Percentiles rank a stretch among this genome's conserved stretches.
phyloP scores from a whole-genome alignment of 2,113 vertebrate species.

The Xenopus laevis region DNA sequence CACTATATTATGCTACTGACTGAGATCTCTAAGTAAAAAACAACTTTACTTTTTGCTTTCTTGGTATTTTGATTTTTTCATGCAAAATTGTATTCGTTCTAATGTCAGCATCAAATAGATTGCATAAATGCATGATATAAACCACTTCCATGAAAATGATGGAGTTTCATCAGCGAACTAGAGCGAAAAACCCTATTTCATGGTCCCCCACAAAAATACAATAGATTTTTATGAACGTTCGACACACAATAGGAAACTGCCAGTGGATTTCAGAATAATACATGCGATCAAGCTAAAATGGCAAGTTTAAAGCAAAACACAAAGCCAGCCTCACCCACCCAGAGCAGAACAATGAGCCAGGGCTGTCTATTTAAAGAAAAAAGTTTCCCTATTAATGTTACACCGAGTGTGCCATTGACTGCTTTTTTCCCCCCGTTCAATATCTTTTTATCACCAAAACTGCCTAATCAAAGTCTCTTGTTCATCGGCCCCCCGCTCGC shows the following conservation, averaged over 20 bases:
- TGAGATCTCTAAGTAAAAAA: too few relatives aligned
- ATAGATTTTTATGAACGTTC: slow-evolving; percentile 17
- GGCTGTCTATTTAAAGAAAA: slow-evolving; percentile 38
- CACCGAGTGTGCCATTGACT: slow-evolving; percentile 55
- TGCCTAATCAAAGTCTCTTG: slow-evolving; percentile 66
- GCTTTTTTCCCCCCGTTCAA: slow-evolving; percentile 52
- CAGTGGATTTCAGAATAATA: slow-evolving; percentile 2
- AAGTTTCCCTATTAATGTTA: slow-evolving; percentile 61
- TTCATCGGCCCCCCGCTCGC: slow-evolving; percentile 54
- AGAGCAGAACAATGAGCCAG: not conserved
- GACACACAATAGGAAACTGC: not conserved
- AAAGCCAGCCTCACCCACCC: slow-evolving; percentile 1
- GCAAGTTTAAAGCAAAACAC: slow-evolving; percentile 9
- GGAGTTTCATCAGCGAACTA: not conserved
- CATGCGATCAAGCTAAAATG: slow-evolving; percentile 19
- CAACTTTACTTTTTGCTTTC: too few relatives aligned
- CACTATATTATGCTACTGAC: too few relatives aligned
- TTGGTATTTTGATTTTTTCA: too few relatives aligned
- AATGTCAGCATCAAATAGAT: too few relatives aligned
- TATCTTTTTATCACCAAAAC: slow-evolving; percentile 59
- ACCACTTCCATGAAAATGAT: not conserved
- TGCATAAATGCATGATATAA: not conserved
- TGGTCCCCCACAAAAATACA: not conserved
- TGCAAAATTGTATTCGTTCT: too few relatives aligned
- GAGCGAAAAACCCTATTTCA: slow-evolving; percentile 2